These are phyloP conservation scores for Timandra comae DNA, from an alignment of 2,888 invertebrate genomes.

Conservation along the genomic window DNA sequence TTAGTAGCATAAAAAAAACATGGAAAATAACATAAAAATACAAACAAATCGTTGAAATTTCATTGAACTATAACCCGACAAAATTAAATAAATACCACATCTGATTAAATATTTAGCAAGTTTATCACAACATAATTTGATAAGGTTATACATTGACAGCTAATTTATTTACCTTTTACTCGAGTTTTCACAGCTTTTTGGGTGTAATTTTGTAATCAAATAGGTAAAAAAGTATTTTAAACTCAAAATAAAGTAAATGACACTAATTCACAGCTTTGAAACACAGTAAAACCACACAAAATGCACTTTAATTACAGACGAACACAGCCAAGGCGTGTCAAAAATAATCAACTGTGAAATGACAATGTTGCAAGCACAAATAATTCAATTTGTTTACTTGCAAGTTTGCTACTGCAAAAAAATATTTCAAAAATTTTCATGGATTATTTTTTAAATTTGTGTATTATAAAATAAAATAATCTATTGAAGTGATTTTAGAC, in stretches of 20 bases:
- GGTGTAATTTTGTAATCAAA: background rate
- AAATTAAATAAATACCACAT: slow-evolving; percentile 1
- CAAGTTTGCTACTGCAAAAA: too few species aligned
- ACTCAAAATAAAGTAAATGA: background rate
- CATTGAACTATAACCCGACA: slow-evolving; percentile 4
- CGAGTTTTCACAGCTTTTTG: slow-evolving; percentile 8
- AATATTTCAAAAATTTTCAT: too few species aligned
- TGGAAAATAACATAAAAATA: too few species aligned
- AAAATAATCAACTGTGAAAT: slow-evolving; percentile 13
- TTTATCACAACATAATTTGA: slow-evolving; percentile 1
- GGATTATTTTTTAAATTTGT: too few species aligned
- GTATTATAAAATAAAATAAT: too few species aligned
- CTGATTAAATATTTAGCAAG: background rate
- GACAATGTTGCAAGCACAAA: background rate
- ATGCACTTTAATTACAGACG: background rate
- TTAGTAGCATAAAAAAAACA: too few species aligned
- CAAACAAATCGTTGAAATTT: too few species aligned
- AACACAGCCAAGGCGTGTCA: slow-evolving; percentile 27
- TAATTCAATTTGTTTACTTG: too few species aligned
- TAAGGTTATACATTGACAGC: slow-evolving; percentile 23
- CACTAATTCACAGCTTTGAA: background rate
- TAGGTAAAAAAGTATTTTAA: background rate
- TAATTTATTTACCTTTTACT: slow-evolving; percentile 25
- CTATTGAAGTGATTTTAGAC: too few species aligned
- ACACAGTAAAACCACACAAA: too few species aligned